phyloP scores from a whole-genome alignment of 2,113 vertebrate species.

The Microtus ochrogaster region DNA sequence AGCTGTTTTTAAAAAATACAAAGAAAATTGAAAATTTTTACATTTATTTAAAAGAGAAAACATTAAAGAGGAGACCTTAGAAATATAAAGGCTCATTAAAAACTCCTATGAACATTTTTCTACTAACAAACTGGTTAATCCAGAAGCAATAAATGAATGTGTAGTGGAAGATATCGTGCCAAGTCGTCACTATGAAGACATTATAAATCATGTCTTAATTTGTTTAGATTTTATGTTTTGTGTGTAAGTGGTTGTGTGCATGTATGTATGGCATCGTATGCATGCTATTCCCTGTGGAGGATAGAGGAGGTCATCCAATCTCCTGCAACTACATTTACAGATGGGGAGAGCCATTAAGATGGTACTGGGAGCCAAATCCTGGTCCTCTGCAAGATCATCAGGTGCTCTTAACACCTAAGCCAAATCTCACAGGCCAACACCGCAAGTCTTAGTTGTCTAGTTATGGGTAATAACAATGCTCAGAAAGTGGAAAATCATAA shows the following conservation, averaged over 20 bases:
- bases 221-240: background rate
- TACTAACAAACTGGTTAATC: background rate
- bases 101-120: background rate
- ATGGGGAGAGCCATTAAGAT: background rate
- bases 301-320: background rate
- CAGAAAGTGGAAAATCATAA: background rate
- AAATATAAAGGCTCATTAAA: background rate
- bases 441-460: background rate
- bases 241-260: too few species aligned
- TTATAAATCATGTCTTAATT: background rate
- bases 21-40: too few species aligned
- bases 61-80: too few species aligned
- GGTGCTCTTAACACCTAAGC: background rate
- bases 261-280: background rate
- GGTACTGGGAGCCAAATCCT: background rate
- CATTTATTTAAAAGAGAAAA: too few species aligned
- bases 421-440: rapidly evolving
- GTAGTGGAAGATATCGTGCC: background rate
- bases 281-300: background rate
- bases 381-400: background rate
- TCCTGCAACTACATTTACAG: background rate
- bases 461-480: background rate
- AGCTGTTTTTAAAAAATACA: background rate
- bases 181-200: background rate
- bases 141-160: background rate